Conservation (phyloP, 2,113 vertebrate genomes). For the Xyrauchen texanus region DNA sequence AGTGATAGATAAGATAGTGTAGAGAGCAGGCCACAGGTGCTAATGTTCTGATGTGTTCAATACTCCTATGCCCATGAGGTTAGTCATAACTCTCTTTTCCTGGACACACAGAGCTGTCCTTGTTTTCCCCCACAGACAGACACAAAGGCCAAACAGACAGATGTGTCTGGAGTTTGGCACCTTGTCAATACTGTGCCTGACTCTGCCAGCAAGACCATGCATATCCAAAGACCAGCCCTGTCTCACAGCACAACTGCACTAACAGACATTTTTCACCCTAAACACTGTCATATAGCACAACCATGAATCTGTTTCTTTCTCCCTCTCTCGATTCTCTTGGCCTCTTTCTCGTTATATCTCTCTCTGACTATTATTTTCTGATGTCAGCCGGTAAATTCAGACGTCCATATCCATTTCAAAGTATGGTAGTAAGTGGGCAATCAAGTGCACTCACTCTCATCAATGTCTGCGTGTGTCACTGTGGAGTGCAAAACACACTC, state of each 20-base stretch:
- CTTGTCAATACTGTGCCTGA: slow-evolving; percentile 25
- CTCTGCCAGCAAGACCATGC: too few relatives aligned
- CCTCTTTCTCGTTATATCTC: slow-evolving; percentile 6
- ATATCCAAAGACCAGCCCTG: too few relatives aligned
- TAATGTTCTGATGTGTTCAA: slow-evolving; percentile 7
- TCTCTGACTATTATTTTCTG: background rate
- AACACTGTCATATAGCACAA: background rate
- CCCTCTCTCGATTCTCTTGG: background rate
- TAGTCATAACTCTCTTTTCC: slow-evolving; percentile 3
- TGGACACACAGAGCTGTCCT: slow-evolving; percentile 13
- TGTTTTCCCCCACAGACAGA: slow-evolving; percentile 8
- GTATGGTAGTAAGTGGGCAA: slow-evolving; percentile 1
- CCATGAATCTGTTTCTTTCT: background rate
- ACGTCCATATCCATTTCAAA: slow-evolving; percentile 2
- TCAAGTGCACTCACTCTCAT: background rate
- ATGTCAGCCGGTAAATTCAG: background rate
- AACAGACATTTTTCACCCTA: background rate
- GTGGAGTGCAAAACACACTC: slow-evolving; percentile 42
- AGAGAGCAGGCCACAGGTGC: slow-evolving; percentile 2
- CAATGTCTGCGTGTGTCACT: background rate
- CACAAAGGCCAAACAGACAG: slow-evolving; percentile 38
- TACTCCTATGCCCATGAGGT: background rate
- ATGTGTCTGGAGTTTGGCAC: slow-evolving; percentile 27
- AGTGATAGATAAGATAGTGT: slow-evolving; percentile 1
- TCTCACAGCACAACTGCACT: background rate